These are phyloP conservation scores for Pegea sp. DNA, from an alignment of 23 tunicate species.

Conservation along the genomic window DNA sequence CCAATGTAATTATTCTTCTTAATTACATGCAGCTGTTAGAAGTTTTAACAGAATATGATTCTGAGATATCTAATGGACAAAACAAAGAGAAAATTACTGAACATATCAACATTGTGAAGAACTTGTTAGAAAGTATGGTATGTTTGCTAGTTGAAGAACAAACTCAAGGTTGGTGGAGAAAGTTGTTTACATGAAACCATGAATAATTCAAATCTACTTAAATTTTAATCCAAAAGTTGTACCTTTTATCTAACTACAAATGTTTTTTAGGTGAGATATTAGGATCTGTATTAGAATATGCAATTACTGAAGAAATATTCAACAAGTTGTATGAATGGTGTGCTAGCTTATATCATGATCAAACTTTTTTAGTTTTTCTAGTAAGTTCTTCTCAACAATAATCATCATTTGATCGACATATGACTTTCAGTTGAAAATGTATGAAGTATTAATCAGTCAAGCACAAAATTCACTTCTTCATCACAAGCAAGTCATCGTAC, in stretches of 20 bases:
- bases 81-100: conserved; percentile 29
- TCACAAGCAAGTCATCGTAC: conserved; percentile 73
- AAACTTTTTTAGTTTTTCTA: conserved; percentile 18
- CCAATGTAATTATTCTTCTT: too few relatives aligned
- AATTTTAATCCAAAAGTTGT: neutral
- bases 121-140: conserved; percentile 60
- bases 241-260: neutral
- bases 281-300: conserved; percentile 56
- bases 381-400: conserved; percentile 13
- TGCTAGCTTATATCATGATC: conserved; percentile 9
- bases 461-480: conserved; percentile 78
- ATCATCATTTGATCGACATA: too few relatives aligned
- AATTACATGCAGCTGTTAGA: too few relatives aligned
- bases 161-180: conserved; percentile 19
- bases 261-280: neutral
- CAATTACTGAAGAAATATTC: conserved; percentile 36
- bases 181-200: too few relatives aligned
- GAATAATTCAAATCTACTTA: neutral
- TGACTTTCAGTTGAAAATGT: conserved; percentile 50
- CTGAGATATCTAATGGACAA: neutral
- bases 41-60: too few relatives aligned
- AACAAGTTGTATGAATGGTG: conserved; percentile 54
- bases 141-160: conserved; percentile 70
- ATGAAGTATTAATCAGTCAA: conserved; percentile 85
- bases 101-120: conserved; percentile 45